These are phyloP conservation scores for Luperina testacea DNA, from an alignment of 2,888 invertebrate genomes.

Conservation along the genomic window DNA sequence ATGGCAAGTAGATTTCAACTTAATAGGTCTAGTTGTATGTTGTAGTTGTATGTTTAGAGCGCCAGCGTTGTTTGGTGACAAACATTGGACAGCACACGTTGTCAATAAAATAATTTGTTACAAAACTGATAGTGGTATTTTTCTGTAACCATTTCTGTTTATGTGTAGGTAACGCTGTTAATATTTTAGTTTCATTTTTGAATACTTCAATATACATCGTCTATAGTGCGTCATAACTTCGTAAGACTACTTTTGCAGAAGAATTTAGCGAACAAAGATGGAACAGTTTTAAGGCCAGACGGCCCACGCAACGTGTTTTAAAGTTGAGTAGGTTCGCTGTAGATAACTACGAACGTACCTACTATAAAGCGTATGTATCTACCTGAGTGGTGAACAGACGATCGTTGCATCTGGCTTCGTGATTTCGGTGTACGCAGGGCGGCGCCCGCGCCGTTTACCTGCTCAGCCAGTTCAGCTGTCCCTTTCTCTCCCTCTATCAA, in stretches of 20 bases:
- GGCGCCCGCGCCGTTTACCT: conserved; percentile 75
- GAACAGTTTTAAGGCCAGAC: conserved; percentile 54
- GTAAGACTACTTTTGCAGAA: conserved; percentile 16
- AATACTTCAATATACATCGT: conserved; percentile 5
- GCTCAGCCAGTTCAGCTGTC: conserved; percentile 78
- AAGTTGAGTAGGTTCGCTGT: conserved; percentile 51
- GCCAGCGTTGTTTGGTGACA: conserved; percentile 17
- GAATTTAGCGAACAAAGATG: conserved; percentile 42
- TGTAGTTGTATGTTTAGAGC: conserved; percentile 34
- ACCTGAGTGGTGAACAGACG: conserved; percentile 68
- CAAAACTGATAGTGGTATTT: neutral
- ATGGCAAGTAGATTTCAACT: conserved; percentile 38
- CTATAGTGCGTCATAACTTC: neutral
- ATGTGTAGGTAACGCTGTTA: conserved; percentile 1
- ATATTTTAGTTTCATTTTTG: conserved; percentile 1
- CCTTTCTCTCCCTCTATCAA: conserved; percentile 64
- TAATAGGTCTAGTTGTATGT: conserved; percentile 39
- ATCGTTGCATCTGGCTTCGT: conserved; percentile 79
- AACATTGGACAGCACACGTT: conserved; percentile 12
- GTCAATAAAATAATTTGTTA: conserved; percentile 5
- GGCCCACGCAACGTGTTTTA: conserved; percentile 56
- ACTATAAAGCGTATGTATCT: conserved; percentile 54
- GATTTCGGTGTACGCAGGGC: conserved; percentile 77
- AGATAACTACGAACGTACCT: conserved; percentile 42
- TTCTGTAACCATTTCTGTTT: neutral